These are phyloP conservation scores for Borostomias antarcticus DNA, from an alignment of 2,797 vertebrate species.

Conservation along the genomic window DNA sequence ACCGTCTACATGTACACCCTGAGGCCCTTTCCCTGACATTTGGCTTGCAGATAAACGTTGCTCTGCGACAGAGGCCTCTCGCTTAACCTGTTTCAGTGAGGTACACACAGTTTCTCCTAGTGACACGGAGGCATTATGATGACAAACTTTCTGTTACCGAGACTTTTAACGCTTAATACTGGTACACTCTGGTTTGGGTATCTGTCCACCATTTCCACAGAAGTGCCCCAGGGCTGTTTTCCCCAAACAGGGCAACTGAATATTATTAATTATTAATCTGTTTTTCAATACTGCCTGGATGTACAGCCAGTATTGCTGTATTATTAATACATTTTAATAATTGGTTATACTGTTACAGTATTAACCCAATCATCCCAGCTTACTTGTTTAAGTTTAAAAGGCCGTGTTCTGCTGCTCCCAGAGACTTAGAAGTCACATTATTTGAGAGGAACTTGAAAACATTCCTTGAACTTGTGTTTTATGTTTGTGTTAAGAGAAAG, in stretches of 20 bases:
- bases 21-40: slow-evolving; percentile 25
- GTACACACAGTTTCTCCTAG: background rate
- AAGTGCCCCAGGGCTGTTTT: background rate
- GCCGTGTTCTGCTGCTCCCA: background rate
- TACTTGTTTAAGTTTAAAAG: too few relatives aligned
- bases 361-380: too few relatives aligned
- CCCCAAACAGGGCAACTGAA: background rate
- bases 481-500: slow-evolving; percentile 30
- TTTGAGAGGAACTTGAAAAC: slow-evolving; percentile 16
- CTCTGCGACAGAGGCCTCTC: slow-evolving; percentile 6
- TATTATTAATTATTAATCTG: too few relatives aligned
- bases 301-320: too few relatives aligned
- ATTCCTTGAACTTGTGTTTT: slow-evolving; percentile 27
- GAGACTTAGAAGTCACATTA: slow-evolving; percentile 2
- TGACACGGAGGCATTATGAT: background rate
- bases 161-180: too few relatives aligned
- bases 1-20: slow-evolving; percentile 22
- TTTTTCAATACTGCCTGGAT: too few relatives aligned
- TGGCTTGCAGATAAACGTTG: slow-evolving; percentile 7
- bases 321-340: too few relatives aligned
- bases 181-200: too few relatives aligned
- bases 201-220: too few relatives aligned
- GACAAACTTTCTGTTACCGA: too few relatives aligned
- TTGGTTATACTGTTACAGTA: too few relatives aligned
- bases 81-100: slow-evolving; percentile 8